Evolutionary conservation across 2,113 vertebrate genomes (phyloP).

Genomic region (Ancistrus triradiatus): DNA sequence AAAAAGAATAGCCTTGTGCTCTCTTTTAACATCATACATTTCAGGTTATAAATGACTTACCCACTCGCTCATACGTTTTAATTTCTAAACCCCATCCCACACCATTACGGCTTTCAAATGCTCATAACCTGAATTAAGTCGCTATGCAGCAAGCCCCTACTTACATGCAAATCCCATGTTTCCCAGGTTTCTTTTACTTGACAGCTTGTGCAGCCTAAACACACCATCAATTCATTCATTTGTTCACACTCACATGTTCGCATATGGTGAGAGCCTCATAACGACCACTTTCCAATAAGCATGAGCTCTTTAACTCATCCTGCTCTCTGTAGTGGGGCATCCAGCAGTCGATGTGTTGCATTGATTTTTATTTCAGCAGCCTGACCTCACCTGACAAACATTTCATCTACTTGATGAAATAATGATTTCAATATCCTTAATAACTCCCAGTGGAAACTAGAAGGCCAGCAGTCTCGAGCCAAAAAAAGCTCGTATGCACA

Average conservation of each 20-base stretch:
- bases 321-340: not conserved
- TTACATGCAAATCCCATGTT: too few species aligned
- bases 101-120: too few species aligned
- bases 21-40: conserved; percentile 14
- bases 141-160: too few species aligned
- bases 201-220: too few species aligned
- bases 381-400: conserved; percentile 40
- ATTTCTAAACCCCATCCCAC: too few species aligned
- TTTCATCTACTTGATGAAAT: conserved; percentile 47
- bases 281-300: not conserved
- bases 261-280: too few species aligned
- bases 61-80: not conserved
- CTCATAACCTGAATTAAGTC: too few species aligned
- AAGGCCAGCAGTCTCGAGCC: not conserved
- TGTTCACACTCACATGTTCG: too few species aligned
- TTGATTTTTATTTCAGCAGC: conserved; percentile 38
- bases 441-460: conserved; percentile 3
- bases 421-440: conserved; percentile 44
- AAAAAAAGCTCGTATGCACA: too few species aligned
- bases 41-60: not conserved
- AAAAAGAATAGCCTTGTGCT: conserved; percentile 31
- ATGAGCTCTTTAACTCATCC: not conserved
- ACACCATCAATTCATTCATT: too few species aligned
- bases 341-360: conserved; percentile 3
- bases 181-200: too few species aligned